Conservation (phyloP, 2,797 vertebrate genomes). For the Scomberomorus guttatus region DNA sequence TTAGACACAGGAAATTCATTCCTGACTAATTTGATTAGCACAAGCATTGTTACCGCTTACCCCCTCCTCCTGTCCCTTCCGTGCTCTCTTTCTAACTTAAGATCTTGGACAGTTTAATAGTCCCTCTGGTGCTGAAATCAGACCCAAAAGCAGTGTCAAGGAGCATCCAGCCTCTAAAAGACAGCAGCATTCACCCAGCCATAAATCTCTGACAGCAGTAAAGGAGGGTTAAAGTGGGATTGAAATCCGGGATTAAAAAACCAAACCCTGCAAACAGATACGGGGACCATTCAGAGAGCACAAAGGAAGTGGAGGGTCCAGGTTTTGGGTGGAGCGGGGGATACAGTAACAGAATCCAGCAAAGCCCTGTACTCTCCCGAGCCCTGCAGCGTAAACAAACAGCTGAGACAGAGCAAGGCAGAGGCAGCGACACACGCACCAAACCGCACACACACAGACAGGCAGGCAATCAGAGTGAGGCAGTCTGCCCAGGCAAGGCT, state of each 20-base stretch:
- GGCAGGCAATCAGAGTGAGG: constrained; percentile 69
- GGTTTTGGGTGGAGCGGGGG: constrained; percentile 73
- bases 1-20: constrained; percentile 83
- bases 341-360: constrained; percentile 83
- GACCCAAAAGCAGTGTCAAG: constrained; percentile 89
- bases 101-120: constrained; percentile 87
- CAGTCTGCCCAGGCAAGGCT: constrained; percentile 71
- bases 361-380: constrained; percentile 73
- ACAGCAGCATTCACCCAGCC: constrained; percentile 85
- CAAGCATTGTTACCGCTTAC: constrained; percentile 67
- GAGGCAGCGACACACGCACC: constrained; percentile 56
- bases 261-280: constrained; percentile 57
- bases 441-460: constrained; percentile 34
- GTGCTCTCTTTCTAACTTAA: constrained; percentile 33
- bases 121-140: constrained; percentile 89
- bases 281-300: constrained; percentile 55
- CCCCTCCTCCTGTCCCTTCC: constrained; percentile 33
- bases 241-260: constrained; percentile 76
- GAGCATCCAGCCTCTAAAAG: constrained; percentile 84
- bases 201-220: constrained; percentile 87
- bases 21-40: constrained; percentile 83
- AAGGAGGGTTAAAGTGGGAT: constrained; percentile 88
- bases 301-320: constrained; percentile 71
- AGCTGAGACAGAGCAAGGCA: constrained; percentile 73
- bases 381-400: constrained; percentile 83